Conservation (phyloP, 2,113 vertebrate species). For the Barbus barbus region DNA sequence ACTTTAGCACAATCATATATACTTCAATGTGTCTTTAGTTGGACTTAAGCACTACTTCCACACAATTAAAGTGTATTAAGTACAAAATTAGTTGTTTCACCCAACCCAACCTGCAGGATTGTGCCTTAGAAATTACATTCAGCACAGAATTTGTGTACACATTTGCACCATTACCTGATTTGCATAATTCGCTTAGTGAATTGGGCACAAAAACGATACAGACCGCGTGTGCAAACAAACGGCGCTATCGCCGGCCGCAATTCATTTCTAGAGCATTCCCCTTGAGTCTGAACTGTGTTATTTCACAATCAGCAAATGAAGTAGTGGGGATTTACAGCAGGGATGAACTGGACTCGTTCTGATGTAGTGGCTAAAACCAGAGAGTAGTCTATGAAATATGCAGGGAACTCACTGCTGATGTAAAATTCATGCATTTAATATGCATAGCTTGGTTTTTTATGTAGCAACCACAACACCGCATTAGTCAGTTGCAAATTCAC, state of each 20-base stretch:
- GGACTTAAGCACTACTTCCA: too few species aligned
- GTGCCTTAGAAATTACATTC: neutral
- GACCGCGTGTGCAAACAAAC: neutral
- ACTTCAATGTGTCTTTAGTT: too few species aligned
- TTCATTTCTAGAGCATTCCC: constrained; percentile 65
- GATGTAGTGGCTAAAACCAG: constrained; percentile 9
- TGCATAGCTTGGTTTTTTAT: neutral
- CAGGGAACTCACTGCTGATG: neutral
- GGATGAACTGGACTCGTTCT: constrained; percentile 16
- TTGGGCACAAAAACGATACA: neutral
- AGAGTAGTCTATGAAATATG: constrained; percentile 19
- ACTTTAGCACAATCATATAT: too few species aligned
- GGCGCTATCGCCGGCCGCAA: neutral
- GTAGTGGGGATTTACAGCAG: constrained; percentile 14
- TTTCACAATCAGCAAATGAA: neutral
- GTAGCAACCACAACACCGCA: neutral
- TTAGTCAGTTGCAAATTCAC: neutral
- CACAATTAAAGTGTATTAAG: too few species aligned
- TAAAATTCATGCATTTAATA: neutral
- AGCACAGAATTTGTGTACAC: too few species aligned
- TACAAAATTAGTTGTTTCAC: too few species aligned
- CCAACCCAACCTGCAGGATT: neutral
- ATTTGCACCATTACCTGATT: neutral
- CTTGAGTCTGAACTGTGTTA: constrained; percentile 47
- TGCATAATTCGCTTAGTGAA: neutral